These are phyloP conservation scores for Graptemys geographica DNA, from an alignment of 2,797 vertebrate species.

Conservation along the genomic window DNA sequence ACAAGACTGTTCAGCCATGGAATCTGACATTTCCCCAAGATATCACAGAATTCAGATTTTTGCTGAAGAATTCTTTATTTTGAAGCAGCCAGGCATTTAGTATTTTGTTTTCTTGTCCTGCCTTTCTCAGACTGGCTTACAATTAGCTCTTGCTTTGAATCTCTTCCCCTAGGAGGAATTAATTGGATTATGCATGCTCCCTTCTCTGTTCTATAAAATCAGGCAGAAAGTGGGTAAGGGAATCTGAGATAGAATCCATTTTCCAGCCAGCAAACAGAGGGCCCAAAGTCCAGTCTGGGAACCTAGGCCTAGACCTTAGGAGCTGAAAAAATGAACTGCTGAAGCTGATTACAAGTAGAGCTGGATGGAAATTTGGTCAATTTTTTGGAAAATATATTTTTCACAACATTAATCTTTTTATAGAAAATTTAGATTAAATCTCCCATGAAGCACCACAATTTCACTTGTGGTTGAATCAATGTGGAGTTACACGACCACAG, in stretches of 20 bases:
- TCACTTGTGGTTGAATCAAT: fast-evolving
- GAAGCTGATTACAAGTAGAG: neutral
- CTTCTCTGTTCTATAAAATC: neutral
- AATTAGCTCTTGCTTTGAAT: neutral
- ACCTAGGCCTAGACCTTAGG: neutral
- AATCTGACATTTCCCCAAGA: neutral
- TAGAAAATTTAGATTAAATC: neutral
- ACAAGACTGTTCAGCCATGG: neutral
- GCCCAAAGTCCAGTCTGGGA: no score
- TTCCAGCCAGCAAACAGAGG: neutral
- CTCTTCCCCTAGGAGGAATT: neutral
- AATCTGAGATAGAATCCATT: neutral
- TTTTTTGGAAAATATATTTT: neutral
- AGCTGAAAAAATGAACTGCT: neutral
- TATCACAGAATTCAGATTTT: neutral
- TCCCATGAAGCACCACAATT: fast-evolving
- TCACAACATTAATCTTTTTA: neutral
- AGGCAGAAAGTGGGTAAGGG: neutral
- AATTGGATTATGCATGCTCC: neutral
- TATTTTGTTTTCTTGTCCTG: neutral
- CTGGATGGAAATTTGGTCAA: neutral
- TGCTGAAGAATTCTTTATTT: neutral
- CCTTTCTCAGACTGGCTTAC: neutral
- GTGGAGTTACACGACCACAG: fast-evolving
- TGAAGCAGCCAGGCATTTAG: neutral